Evolutionary conservation across 2,888 invertebrate genomes (phyloP).

Genomic region (Nymphalis c-album): DNA sequence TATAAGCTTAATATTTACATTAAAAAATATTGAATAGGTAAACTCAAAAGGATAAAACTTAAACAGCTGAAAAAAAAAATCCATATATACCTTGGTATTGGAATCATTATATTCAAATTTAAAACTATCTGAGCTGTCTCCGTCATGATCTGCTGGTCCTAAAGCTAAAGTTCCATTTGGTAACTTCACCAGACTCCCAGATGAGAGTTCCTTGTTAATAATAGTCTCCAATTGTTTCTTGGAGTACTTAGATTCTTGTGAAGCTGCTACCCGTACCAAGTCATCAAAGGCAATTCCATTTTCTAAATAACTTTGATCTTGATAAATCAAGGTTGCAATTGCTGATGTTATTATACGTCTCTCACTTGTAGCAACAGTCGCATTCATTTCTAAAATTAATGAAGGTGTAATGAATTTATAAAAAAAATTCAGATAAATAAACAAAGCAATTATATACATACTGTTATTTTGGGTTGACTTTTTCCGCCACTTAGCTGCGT

Average conservation of each 20-base stretch:
- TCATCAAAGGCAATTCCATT: constrained; percentile 86
- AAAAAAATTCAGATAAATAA: not conserved
- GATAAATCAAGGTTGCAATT: constrained; percentile 86
- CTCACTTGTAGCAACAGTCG: constrained; percentile 68
- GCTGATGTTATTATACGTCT: constrained; percentile 84
- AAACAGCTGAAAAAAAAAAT: too few species aligned
- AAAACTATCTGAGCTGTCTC: constrained; percentile 77
- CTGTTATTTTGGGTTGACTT: constrained; percentile 62
- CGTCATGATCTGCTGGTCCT: constrained; percentile 83
- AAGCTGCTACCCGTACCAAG: constrained; percentile 83
- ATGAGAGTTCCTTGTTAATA: constrained; percentile 85
- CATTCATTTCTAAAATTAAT: constrained; percentile 68
- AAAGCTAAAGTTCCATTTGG: constrained; percentile 86
- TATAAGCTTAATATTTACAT: too few species aligned
- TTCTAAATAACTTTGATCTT: constrained; percentile 86
- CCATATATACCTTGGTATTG: constrained; percentile 65
- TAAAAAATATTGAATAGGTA: too few species aligned
- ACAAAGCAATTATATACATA: constrained; percentile 45
- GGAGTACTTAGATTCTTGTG: constrained; percentile 84
- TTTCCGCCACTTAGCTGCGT: constrained; percentile 87
- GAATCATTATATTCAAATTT: constrained; percentile 74
- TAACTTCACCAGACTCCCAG: constrained; percentile 85
- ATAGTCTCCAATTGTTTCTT: constrained; percentile 84
- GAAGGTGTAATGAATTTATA: not conserved
- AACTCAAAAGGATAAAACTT: too few species aligned